A percentile compares a stretch with the other conserved stretches of the same genome.
Evolutionary conservation across 2,888 invertebrate species (phyloP).

Genomic region (Meiosimyza platycephala): DNA sequence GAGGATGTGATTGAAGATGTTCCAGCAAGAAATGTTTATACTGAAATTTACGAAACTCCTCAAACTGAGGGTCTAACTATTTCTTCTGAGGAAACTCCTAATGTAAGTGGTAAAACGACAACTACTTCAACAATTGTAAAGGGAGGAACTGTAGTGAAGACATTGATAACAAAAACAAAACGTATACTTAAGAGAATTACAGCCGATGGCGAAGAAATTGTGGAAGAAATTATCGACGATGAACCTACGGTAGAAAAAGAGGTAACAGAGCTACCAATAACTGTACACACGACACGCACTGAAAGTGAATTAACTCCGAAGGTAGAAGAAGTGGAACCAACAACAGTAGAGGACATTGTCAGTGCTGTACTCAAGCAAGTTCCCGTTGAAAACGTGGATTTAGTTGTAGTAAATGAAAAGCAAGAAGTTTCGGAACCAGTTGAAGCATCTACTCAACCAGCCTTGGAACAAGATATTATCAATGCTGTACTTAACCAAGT

Average conservation of each 20-base stretch:
- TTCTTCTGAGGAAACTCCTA: background rate
- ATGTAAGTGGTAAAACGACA: conserved; percentile 15
- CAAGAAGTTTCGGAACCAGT: too few species aligned
- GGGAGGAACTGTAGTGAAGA: conserved; percentile 67
- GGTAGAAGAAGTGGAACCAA: too few species aligned
- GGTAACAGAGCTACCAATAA: conserved; percentile 38
- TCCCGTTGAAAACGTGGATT: too few species aligned
- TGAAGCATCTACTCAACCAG: too few species aligned
- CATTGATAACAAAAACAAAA: conserved; percentile 62
- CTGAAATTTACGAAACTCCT: conserved; percentile 44
- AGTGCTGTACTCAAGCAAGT: too few species aligned
- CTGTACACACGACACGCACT: background rate
- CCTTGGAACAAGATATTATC: too few species aligned
- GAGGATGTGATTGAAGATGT: conserved; percentile 59
- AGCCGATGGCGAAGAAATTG: conserved; percentile 56
- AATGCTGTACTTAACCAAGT: too few species aligned
- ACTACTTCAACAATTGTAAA: conserved; percentile 52
- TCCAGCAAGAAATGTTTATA: conserved; percentile 56
- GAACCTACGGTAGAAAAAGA: conserved; percentile 39
- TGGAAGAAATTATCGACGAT: conserved; percentile 51
- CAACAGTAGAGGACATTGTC: too few species aligned
- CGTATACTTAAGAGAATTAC: conserved; percentile 56
- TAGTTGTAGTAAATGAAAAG: too few species aligned
- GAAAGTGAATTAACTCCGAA: too few species aligned
- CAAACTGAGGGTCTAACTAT: background rate